These are phyloP conservation scores for Phylloscopus trochiloides DNA, from an alignment of 2,113 vertebrate genomes.

Conservation along the genomic window DNA sequence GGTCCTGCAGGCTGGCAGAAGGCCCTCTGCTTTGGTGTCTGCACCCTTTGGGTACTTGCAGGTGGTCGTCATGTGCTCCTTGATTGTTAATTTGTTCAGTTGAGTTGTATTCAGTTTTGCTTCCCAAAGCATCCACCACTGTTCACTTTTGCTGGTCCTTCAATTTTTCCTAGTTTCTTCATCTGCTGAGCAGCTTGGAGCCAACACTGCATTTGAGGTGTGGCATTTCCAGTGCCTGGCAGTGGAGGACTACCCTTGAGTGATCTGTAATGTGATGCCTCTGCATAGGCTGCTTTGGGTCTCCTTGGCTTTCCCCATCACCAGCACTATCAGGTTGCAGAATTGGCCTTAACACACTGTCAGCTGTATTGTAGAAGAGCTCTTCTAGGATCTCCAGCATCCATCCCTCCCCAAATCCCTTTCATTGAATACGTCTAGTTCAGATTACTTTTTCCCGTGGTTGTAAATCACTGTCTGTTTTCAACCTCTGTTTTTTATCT, in stretches of 20 bases:
- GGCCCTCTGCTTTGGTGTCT: not conserved
- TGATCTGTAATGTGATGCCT: slow-evolving; percentile 14
- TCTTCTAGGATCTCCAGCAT: not conserved
- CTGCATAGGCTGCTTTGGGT: not conserved
- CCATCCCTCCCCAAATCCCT: not conserved
- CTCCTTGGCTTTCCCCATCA: slow-evolving; percentile 44
- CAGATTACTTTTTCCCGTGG: not conserved
- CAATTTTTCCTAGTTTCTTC: not conserved
- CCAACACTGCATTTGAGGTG: not conserved
- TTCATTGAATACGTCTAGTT: not conserved
- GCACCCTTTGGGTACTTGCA: not conserved
- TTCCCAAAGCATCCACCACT: not conserved
- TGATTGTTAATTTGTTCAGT: not conserved
- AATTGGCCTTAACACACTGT: not conserved
- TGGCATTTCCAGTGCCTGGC: not conserved
- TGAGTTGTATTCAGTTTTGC: not conserved
- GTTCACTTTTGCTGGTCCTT: not conserved
- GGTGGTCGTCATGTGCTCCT: accelerated
- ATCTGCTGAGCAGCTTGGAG: not conserved
- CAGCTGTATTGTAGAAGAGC: not conserved
- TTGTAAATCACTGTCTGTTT: not conserved
- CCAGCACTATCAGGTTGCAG: not conserved
- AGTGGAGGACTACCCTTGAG: not conserved
- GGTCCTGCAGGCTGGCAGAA: not conserved
- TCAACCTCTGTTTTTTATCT: slow-evolving; percentile 7